phyloP scores from a whole-genome alignment of 2,888 invertebrate species.

The Schizaphis graminum region DNA sequence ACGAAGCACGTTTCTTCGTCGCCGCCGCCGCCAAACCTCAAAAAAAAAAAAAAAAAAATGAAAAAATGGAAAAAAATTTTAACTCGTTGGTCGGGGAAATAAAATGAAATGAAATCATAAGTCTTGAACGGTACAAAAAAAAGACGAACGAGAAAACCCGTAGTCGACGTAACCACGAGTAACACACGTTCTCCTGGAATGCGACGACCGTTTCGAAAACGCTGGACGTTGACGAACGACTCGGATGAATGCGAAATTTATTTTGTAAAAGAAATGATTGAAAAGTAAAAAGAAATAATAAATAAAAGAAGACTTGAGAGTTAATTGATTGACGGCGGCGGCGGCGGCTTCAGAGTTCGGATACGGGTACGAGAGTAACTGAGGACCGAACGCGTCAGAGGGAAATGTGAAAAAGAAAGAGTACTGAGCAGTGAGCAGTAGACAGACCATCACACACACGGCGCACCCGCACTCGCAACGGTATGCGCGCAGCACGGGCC shows the following conservation, averaged over 20 bases:
- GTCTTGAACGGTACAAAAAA: neutral
- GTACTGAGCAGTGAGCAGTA: neutral
- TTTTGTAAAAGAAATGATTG: neutral
- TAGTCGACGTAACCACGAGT: neutral
- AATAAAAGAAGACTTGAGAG: neutral
- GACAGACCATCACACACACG: neutral
- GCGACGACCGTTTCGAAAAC: neutral
- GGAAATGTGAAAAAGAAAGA: slow-evolving; percentile 39
- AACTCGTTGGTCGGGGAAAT: neutral
- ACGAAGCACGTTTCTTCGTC: slow-evolving; percentile 12
- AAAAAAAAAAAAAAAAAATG: neutral
- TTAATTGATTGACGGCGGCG: neutral
- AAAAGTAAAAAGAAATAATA: neutral
- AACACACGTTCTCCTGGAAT: neutral
- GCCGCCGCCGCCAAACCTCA: slow-evolving; percentile 13
- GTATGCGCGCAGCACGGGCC: neutral
- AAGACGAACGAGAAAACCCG: neutral
- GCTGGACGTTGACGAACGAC: neutral
- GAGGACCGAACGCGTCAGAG: neutral
- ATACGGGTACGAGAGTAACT: neutral
- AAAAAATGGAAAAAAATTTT: neutral
- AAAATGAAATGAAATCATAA: neutral
- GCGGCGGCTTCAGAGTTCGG: neutral
- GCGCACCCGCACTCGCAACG: neutral
- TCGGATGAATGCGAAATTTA: neutral